These are phyloP conservation scores for Gibbula magus DNA, from an alignment of 2,888 invertebrate genomes.

Conservation along the genomic window DNA sequence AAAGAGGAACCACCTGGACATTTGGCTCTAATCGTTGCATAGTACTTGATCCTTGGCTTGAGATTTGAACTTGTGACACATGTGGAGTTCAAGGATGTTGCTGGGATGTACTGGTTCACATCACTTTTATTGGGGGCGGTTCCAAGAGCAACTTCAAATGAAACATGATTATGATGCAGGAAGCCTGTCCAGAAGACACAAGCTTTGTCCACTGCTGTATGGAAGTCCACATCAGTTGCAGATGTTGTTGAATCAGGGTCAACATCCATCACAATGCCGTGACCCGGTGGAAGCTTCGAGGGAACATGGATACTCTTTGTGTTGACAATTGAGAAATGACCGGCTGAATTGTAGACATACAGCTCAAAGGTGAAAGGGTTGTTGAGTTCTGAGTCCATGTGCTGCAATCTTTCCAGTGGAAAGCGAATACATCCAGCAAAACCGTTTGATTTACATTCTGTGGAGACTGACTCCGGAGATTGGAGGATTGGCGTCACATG, in stretches of 20 bases:
- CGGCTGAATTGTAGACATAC: conserved; percentile 43
- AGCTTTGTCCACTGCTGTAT: neutral
- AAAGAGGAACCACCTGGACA: conserved; percentile 22
- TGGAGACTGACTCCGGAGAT: neutral
- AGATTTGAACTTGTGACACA: neutral
- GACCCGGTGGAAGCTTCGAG: conserved; percentile 32
- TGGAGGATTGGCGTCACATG: conserved; percentile 27
- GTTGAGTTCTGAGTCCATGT: conserved; percentile 25
- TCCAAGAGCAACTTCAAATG: conserved; percentile 33
- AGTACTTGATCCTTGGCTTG: conserved; percentile 1
- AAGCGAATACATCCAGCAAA: conserved; percentile 21
- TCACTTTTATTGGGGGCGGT: conserved; percentile 16
- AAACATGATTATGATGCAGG: conserved; percentile 23
- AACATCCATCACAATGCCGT: conserved; percentile 31
- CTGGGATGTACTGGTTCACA: neutral
- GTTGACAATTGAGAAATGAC: conserved; percentile 35
- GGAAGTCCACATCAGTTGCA: conserved; percentile 25
- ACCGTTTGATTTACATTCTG: neutral
- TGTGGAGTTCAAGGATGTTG: neutral
- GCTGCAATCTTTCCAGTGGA: conserved; percentile 29
- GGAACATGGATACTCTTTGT: conserved; percentile 30
- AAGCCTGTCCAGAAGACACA: conserved; percentile 35
- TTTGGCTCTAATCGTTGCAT: conserved; percentile 20
- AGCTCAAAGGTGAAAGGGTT: conserved; percentile 36
- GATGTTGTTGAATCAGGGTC: neutral